phyloP scores from a whole-genome alignment of 2,888 invertebrate species.

The Polymixis flavicincta region DNA sequence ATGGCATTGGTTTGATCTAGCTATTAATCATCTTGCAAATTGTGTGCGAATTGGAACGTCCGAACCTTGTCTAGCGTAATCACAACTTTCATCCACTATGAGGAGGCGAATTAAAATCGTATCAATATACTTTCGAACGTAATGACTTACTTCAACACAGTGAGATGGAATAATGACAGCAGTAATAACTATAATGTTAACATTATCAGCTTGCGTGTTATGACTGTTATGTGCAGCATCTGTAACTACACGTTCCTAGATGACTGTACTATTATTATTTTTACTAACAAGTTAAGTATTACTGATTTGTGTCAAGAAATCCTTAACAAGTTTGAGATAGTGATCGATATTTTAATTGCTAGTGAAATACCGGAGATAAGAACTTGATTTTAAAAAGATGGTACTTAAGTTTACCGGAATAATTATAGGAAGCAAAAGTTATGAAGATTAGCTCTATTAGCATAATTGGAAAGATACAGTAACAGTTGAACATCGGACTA shows the following conservation, averaged over 20 bases:
- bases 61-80: slow-evolving; percentile 44
- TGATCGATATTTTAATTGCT: slow-evolving; percentile 48
- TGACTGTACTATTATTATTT: slow-evolving; percentile 49
- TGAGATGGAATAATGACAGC: slow-evolving; percentile 39
- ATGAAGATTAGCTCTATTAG: not conserved
- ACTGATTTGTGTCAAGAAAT: slow-evolving; percentile 41
- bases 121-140: slow-evolving; percentile 59
- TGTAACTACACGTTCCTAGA: slow-evolving; percentile 32
- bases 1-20: slow-evolving; percentile 32
- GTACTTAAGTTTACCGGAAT: slow-evolving; percentile 4
- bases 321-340: slow-evolving; percentile 38
- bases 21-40: slow-evolving; percentile 54
- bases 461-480: not conserved
- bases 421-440: slow-evolving; percentile 9
- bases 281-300: slow-evolving; percentile 50
- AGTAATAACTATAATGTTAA: slow-evolving; percentile 42
- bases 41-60: slow-evolving; percentile 56
- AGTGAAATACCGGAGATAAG: slow-evolving; percentile 19
- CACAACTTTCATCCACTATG: slow-evolving; percentile 49
- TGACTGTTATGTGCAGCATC: slow-evolving; percentile 37
- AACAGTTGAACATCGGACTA: not conserved
- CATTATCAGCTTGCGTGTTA: slow-evolving; percentile 38
- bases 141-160: slow-evolving; percentile 49
- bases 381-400: slow-evolving; percentile 1
- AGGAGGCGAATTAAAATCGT: slow-evolving; percentile 53